phyloP scores from a whole-genome alignment of 64 coral and sea anemone genomes.

The Pocillopora verrucosa region DNA sequence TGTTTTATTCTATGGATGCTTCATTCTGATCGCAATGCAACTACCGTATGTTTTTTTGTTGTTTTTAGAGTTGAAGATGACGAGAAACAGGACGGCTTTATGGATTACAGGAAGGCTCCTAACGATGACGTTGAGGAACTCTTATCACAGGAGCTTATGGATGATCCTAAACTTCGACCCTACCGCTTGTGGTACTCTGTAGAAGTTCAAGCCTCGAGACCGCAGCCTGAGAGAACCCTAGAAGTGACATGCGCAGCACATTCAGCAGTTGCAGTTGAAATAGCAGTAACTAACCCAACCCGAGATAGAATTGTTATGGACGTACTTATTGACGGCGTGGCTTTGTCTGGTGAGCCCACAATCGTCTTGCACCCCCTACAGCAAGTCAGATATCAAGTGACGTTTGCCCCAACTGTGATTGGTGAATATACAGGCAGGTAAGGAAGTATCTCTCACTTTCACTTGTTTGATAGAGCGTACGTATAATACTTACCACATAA shows the following conservation, averaged over 20 bases:
- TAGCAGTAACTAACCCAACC: slow-evolving; percentile 90
- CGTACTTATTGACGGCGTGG: slow-evolving; percentile 78
- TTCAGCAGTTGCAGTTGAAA: slow-evolving; percentile 76
- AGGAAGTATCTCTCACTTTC: background rate
- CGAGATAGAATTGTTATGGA: slow-evolving; percentile 74
- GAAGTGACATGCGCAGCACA: slow-evolving; percentile 89
- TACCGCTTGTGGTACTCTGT: slow-evolving; percentile 88
- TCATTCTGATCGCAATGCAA: background rate
- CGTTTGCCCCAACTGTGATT: slow-evolving; percentile 77
- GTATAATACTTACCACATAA: background rate
- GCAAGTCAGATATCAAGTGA: slow-evolving; percentile 70
- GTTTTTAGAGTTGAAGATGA: slow-evolving; percentile 48
- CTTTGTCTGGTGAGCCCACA: slow-evolving; percentile 73
- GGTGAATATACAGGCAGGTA: slow-evolving; percentile 87
- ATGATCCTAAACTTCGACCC: slow-evolving; percentile 6
- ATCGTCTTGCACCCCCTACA: slow-evolving; percentile 71
- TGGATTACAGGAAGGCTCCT: background rate
- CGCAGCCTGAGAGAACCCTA: slow-evolving; percentile 69
- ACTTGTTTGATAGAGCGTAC: background rate
- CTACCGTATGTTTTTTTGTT: background rate
- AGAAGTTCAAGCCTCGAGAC: slow-evolving; percentile 78
- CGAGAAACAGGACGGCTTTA: slow-evolving; percentile 56
- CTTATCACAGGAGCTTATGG: background rate
- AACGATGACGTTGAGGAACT: background rate
- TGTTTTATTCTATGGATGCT: background rate